Evolutionary conservation across 64 coral and sea anemone genomes (phyloP).

Genomic region (Pocillopora damicornis): DNA sequence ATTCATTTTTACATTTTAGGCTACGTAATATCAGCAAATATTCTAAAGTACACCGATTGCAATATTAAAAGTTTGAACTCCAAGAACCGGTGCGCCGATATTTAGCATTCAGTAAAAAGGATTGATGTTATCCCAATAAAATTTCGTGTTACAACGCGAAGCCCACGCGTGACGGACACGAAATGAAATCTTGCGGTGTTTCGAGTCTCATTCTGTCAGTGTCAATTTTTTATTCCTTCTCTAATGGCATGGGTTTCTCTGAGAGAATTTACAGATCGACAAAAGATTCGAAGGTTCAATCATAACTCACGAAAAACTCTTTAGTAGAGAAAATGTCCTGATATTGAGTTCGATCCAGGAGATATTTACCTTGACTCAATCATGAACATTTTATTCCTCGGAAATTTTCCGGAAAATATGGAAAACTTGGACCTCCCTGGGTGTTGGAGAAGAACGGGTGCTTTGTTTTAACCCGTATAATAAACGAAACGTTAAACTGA

Average conservation of each 20-base stretch:
- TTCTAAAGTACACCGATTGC: background rate
- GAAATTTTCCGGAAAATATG: background rate
- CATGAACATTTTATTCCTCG: background rate
- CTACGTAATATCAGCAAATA: background rate
- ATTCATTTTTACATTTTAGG: background rate
- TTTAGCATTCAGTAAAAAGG: background rate
- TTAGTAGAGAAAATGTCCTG: background rate
- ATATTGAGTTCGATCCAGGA: background rate
- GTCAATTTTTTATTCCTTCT: background rate
- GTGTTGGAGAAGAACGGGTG: background rate
- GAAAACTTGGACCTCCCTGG: background rate
- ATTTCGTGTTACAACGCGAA: background rate
- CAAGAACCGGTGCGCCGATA: background rate
- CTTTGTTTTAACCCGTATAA: background rate
- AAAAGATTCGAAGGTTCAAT: background rate
- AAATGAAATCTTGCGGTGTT: background rate
- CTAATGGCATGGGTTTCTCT: background rate
- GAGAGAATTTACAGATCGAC: background rate
- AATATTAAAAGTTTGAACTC: background rate
- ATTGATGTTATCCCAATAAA: background rate
- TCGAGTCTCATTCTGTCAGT: background rate
- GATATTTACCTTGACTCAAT: background rate
- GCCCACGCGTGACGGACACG: background rate
- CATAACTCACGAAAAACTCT: background rate
- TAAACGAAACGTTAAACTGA: background rate